These are phyloP conservation scores for Sisyra terminalis DNA, from an alignment of 2,888 invertebrate species.

Conservation along the genomic window DNA sequence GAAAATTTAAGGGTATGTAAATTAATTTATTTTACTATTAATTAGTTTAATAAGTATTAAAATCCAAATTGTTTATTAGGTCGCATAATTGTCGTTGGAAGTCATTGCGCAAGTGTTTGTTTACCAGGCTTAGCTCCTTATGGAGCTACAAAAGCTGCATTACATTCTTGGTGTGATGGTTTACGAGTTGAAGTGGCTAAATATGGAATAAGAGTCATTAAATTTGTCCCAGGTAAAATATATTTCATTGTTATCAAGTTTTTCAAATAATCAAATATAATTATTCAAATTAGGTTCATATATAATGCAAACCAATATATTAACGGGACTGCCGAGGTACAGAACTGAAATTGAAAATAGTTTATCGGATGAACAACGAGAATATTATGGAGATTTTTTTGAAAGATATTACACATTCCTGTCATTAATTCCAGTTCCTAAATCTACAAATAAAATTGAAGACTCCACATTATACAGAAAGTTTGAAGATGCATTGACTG, in stretches of 20 bases:
- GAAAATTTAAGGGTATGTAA: conserved; percentile 31
- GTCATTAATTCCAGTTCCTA: conserved; percentile 25
- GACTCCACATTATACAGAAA: conserved; percentile 35
- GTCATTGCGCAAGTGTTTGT: conserved; percentile 59
- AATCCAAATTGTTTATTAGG: conserved; percentile 24
- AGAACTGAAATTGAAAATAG: conserved; percentile 45
- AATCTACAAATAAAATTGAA: conserved; percentile 34
- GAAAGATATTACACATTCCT: conserved; percentile 42
- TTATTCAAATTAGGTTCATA: conserved; percentile 44
- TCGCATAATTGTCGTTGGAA: conserved; percentile 64
- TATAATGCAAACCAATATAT: conserved; percentile 46
- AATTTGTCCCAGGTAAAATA: conserved; percentile 54
- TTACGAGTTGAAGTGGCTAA: conserved; percentile 56
- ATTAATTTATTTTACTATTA: conserved; percentile 3
- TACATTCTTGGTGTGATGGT: conserved; percentile 54
- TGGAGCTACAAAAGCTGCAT: conserved; percentile 65
- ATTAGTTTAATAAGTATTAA: not conserved
- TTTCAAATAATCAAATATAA: not conserved
- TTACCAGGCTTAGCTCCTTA: conserved; percentile 63
- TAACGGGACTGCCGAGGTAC: conserved; percentile 41
- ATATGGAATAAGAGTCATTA: conserved; percentile 52
- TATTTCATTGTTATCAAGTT: not conserved
- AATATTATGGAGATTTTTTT: conserved; percentile 51
- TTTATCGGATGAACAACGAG: conserved; percentile 43
- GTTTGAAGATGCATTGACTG: conserved; percentile 45